Evolutionary conservation across 1,140 invertebrate species (phyloP), one percentile per base, ranked within the genome.

Genomic region (Riptortus pedestris): DNA sequence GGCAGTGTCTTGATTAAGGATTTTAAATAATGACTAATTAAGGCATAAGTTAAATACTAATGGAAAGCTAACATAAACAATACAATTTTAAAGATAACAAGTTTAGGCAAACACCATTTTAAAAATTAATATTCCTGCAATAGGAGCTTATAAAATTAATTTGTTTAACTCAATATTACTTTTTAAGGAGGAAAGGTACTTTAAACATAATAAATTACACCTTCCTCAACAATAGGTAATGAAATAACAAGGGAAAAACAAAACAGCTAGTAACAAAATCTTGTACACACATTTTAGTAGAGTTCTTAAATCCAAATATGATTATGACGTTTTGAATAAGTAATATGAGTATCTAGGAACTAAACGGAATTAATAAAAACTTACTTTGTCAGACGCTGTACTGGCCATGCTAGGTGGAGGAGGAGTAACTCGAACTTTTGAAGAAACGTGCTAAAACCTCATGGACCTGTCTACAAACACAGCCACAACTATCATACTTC

Each of bases 391-490:
- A 24, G 51, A 55, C 14, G 51, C 51, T 55, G 51, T 55, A 14
- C 24, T 24, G 22, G 51, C 51, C 51, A 55, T 55, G 51, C 51
- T 55, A 55, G 20, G 24, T 24, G 51, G 4, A 4, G 51, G 24
- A 24, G 51, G 24, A 24, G 26, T 16, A 24, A 16, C 26, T 16
- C 24, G 14, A 22, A 27, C 20, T 55, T 55, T 22, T 55, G 24
- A 55, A 26, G 51, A 55, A 55, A 55, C 51, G 51, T 55, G 51
- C 51, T 55, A 55, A 55, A 55, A 55, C 51, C 51, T 55, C 51
- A 55, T 22, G 24, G 24, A 55, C 51, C 24, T 55, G 22, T 24
- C n/a, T 24, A 12, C 2, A 55, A 24, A 14, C 51, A 24, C 7
- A 14, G 51, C 51, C 24, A 24, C 4, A 18, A 24, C 12, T 18